Conservation (phyloP, 2,113 vertebrate genomes). For the Pseudopodoces humilis region DNA sequence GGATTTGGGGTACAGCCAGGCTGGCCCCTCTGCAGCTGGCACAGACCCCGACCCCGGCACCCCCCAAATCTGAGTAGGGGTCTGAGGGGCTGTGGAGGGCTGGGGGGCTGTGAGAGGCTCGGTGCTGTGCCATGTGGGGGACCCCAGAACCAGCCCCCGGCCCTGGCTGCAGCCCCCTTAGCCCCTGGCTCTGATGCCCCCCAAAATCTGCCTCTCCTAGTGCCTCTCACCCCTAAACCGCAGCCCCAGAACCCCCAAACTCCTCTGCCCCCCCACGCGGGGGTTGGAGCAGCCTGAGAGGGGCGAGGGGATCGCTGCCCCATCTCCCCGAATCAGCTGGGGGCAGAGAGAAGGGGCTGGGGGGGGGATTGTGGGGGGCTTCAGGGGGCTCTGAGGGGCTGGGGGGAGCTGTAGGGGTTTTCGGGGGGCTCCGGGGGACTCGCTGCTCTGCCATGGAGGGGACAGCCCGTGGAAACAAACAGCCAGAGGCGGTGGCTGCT, state of each 20-base stretch:
- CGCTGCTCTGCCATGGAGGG: accelerated
- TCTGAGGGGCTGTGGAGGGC: not conserved
- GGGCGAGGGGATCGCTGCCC: too few species aligned
- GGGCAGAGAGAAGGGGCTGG: not conserved
- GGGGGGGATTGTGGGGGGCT: too few species aligned
- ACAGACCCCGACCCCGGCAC: not conserved
- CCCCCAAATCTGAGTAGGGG: not conserved
- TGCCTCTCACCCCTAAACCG: not conserved
- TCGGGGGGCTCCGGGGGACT: not conserved
- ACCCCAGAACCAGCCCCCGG: not conserved
- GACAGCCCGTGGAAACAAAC: not conserved
- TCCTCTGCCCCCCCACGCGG: not conserved
- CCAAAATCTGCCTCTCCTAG: not conserved
- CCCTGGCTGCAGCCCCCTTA: too few species aligned
- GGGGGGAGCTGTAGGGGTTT: not conserved
- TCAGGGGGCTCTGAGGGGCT: too few species aligned
- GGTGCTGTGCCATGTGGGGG: too few species aligned
- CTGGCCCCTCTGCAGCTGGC: not conserved
- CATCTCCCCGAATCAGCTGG: not conserved
- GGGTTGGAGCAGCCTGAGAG: not conserved
- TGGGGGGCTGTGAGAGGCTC: not conserved
- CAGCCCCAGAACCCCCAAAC: not conserved
- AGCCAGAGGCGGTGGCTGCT: constrained; percentile 57
- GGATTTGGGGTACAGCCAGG: not conserved
- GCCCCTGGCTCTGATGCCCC: not conserved